Base-by-base conservation (phyloP, 2,797 vertebrate genomes). In the Rhabdomys pumilio region DNA sequence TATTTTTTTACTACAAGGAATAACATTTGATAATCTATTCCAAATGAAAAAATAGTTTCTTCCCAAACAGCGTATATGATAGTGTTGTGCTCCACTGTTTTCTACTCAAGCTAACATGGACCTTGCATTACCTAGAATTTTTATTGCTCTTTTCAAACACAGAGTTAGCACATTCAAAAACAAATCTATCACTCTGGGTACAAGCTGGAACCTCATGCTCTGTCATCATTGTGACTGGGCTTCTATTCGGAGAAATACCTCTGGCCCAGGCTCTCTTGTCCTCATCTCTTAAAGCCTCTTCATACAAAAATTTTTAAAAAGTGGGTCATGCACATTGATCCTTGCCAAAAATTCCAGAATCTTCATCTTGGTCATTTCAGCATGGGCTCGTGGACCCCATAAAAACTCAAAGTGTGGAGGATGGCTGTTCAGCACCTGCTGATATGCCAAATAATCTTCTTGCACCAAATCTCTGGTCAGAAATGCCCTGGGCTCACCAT, bases 311-410 rank as follows among this genome's bases (percentile, higher is more conserved):
- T 17, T 38, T 44, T 44, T 44, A 44, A 44, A 76, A n/a, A 50
- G n/a, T 15, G 55, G 57, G 24, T 97, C 87, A 29, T 0, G 31
- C 9, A 34, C 88, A 72, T 90, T 92, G 19, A 95, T 34, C 41
- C 83, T 97, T 12, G 38, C 24, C 76, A 97, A 67, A 94, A 96
- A 95, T n/a, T 94, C 83, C 9, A 96, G 44, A n/a, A 95, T 92
- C 79, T 93, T 94, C 44, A 87, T 63, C 76, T 95, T 97, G 19
- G 41, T 95, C 13, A 59, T 97, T 94, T 97, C 97, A 29, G 85
- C 92, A 53, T 82, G 38, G 34, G 96, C 92, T 61, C 95, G 93
- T 57, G 88, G 90, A 31, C 94, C 96, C 95, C 95, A 97, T 34
- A 88, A 61, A 41, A 97, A 93, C 34, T 93, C 47, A 14, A 72